These are phyloP conservation scores for Orthonyx spaldingii DNA, from an alignment of 2,113 vertebrate genomes.

Conservation along the genomic window DNA sequence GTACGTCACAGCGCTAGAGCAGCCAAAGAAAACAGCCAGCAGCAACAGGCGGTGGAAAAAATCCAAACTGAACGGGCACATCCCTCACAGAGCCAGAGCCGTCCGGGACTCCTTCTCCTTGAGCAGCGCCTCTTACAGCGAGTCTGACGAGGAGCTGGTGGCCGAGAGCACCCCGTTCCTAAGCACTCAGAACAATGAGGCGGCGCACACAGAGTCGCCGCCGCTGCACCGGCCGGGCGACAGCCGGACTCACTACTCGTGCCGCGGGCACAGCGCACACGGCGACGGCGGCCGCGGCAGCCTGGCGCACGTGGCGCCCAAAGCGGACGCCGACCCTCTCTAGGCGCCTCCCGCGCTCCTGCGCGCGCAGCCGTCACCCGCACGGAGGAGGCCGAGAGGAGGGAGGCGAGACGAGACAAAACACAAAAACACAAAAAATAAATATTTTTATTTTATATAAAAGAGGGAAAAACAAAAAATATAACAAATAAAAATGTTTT, in stretches of 20 bases:
- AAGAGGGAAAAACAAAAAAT: conserved; percentile 86
- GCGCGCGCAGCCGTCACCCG: background rate
- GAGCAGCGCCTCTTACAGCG: conserved; percentile 91
- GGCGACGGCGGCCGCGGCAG: conserved; percentile 81
- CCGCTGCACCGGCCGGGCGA: conserved; percentile 84
- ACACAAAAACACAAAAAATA: conserved; percentile 39
- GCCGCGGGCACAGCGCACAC: conserved; percentile 77
- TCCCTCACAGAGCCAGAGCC: conserved; percentile 86
- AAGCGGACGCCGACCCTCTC: conserved; percentile 86
- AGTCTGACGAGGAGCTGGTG: conserved; percentile 87
- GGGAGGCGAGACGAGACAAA: conserved; percentile 5
- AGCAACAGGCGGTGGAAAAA: conserved; percentile 86
- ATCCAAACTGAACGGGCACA: conserved; percentile 91
- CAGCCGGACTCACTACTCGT: conserved; percentile 91
- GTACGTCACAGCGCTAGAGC: conserved; percentile 88
- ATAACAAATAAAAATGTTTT: conserved; percentile 99
- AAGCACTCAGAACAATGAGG: conserved; percentile 89
- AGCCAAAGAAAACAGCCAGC: conserved; percentile 78
- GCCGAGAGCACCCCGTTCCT: conserved; percentile 96
- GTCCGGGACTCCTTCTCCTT: conserved; percentile 89
- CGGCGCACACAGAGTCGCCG: conserved; percentile 77
- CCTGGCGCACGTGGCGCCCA: conserved; percentile 79
- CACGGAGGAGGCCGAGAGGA: conserved; percentile 1
- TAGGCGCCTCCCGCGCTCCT: conserved; percentile 64
- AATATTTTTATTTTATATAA: conserved; percentile 99